Evolutionary conservation across 2,888 invertebrate genomes (phyloP), one percentile per base, ranked within the genome.

Genomic region (Patella depressa): DNA sequence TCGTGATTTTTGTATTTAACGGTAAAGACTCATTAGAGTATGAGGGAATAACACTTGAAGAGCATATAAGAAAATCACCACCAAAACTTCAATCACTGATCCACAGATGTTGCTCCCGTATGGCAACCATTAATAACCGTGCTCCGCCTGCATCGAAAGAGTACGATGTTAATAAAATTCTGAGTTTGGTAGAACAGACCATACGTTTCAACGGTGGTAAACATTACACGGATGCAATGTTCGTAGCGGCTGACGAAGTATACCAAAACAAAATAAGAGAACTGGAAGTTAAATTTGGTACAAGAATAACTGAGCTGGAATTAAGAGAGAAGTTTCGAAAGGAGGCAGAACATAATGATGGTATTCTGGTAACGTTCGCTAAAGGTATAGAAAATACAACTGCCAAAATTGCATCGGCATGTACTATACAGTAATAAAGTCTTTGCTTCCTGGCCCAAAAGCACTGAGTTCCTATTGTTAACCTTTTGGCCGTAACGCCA

Each of bases 171-270:
- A 19, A 75, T 24, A 29, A 76, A 45, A 53, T 79, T 9, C 53
- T 81, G 14, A 17, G 17, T 17, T 55, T 75, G n/a, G 70, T 77
- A 11, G 76, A 82, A 24, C 72, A 59, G 11, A 53, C 75, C 11
- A 70, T 79, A 17, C 29, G 57, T 2, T 19, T 24, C 4, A 80
- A 80, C 69, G 57, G 71, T 9, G 81, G 81, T 7, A 70, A 73
- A 17, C 78, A 72, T 53, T 82, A 82, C 54, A 82, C 80, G 19
- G 79, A 79, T 53, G 80, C 76, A 7, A 77, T 82, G 79, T 82
- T 76, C 54, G 57, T 73, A 55, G 78, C 74, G 59, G 79, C 78
- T 3, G 81, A 82, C 54, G 3, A 17, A n/a, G 54, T 75, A 54
- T 53, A 70, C 15, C 15, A 55, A 12, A 29, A 75, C 5, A 55